Percentiles rank a stretch among this genome's conserved stretches.
phyloP scores from a whole-genome alignment of 2,113 vertebrate species.

The Centropristis striata region DNA sequence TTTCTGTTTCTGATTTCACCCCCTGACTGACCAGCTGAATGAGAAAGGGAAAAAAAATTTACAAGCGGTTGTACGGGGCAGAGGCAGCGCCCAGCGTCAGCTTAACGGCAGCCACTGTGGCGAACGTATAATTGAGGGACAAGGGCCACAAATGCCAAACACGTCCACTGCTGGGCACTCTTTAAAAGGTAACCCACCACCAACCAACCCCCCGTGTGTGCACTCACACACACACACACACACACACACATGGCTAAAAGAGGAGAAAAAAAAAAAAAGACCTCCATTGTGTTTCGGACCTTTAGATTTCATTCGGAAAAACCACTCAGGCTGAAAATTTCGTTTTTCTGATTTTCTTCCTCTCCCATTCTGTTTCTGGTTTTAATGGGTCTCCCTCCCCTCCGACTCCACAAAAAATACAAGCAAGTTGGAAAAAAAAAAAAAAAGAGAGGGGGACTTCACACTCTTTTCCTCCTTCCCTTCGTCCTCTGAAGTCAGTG shows the following conservation, averaged over 20 bases:
- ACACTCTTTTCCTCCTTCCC: constrained; percentile 51
- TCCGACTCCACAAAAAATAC: constrained; percentile 55
- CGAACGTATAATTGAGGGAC: constrained; percentile 78
- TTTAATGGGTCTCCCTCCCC: constrained; percentile 64
- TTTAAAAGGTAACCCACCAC: constrained; percentile 77
- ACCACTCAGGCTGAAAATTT: constrained; percentile 84
- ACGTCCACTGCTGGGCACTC: constrained; percentile 86
- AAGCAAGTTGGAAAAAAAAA: constrained; percentile 55
- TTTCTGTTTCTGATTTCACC: constrained; percentile 72
- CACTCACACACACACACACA: constrained; percentile 30
- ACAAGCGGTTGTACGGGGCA: constrained; percentile 38
- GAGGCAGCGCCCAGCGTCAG: constrained; percentile 41
- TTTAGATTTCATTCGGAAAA: constrained; percentile 82
- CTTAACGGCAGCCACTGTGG: constrained; percentile 74
- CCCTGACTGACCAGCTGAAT: constrained; percentile 40
- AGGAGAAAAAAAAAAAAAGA: constrained; percentile 43
- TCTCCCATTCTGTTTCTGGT: constrained; percentile 59
- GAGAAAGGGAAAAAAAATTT: constrained; percentile 7
- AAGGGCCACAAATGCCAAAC: constrained; percentile 85
- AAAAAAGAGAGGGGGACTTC: constrained; percentile 38
- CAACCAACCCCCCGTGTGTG: constrained; percentile 49
- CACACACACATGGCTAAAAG: constrained; percentile 39
- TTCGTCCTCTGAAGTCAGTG: constrained; percentile 54
- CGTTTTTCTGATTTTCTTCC: constrained; percentile 79
- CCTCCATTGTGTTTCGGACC: constrained; percentile 72